Percentiles rank a stretch among this genome's conserved stretches.
phyloP scores from a whole-genome alignment of 2,113 vertebrate genomes.

The Macquaria ambigua region DNA sequence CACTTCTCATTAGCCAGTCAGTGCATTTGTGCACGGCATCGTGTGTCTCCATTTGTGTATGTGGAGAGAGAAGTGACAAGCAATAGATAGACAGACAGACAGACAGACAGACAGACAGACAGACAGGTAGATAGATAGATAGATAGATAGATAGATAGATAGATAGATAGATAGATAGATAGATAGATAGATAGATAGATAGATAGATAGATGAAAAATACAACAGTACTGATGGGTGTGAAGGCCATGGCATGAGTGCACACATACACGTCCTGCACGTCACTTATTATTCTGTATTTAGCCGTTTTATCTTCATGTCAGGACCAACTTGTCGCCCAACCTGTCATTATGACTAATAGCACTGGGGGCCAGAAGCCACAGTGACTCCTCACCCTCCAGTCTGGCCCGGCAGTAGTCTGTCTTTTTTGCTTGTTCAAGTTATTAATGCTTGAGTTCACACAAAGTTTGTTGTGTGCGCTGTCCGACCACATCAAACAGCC shows the following conservation, averaged over 20 bases:
- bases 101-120: neutral
- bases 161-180: neutral
- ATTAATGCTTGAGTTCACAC: slow-evolving; percentile 29
- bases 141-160: neutral
- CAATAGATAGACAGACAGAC: neutral
- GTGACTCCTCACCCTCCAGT: slow-evolving; percentile 28
- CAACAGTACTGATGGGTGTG: neutral
- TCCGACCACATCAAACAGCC: slow-evolving; percentile 25
- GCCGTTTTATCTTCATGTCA: slow-evolving; percentile 21
- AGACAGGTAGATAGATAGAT: slow-evolving; percentile 7
- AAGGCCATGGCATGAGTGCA: neutral
- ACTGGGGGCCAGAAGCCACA: slow-evolving; percentile 11
- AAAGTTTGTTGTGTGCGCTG: slow-evolving; percentile 20
- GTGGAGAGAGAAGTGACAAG: slow-evolving; percentile 4
- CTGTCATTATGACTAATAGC: slow-evolving; percentile 65
- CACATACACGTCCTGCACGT: neutral
- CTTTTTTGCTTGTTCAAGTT: slow-evolving; percentile 8
- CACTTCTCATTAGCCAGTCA: slow-evolving; percentile 65
- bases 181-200: neutral
- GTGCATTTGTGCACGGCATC: slow-evolving; percentile 27
- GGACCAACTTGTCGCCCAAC: slow-evolving; percentile 32
- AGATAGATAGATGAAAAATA: neutral
- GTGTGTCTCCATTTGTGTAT: slow-evolving; percentile 33
- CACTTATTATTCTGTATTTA: slow-evolving; percentile 27
- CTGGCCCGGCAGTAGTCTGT: neutral